phyloP scores from a whole-genome alignment of 2,888 invertebrate genomes.

The Himalopsyche kuldschensis region DNA sequence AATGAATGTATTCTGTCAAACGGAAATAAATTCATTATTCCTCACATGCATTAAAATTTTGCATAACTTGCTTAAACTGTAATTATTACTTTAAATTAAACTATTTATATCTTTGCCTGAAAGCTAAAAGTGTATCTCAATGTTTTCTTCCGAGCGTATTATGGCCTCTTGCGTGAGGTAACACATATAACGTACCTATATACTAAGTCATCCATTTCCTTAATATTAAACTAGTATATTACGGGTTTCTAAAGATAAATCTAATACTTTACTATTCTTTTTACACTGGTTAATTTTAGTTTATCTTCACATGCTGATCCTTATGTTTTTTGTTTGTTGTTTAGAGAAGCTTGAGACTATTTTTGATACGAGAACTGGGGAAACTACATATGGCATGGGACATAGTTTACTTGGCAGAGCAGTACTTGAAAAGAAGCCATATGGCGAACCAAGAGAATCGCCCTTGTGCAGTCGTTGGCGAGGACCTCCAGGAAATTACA shows the following conservation, averaged over 20 bases:
- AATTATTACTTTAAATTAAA: too few species aligned
- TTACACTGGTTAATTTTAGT: neutral
- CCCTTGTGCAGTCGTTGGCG: constrained; percentile 52
- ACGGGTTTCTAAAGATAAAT: neutral
- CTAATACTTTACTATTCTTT: neutral
- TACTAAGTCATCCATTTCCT: neutral
- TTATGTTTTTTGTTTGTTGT: neutral
- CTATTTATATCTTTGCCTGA: too few species aligned
- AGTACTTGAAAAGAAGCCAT: constrained; percentile 52
- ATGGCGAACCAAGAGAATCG: constrained; percentile 52
- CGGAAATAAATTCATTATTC: too few species aligned
- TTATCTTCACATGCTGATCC: neutral
- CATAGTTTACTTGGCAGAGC: constrained; percentile 52
- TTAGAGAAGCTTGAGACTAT: constrained; percentile 44
- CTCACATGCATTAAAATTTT: too few species aligned
- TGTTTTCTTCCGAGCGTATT: too few species aligned
- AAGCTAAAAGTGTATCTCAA: too few species aligned
- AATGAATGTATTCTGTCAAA: too few species aligned
- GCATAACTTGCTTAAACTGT: too few species aligned
- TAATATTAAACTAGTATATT: neutral
- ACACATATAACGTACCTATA: too few species aligned
- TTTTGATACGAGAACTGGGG: constrained; percentile 53
- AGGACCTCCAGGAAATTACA: constrained; percentile 43
- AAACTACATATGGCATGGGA: constrained; percentile 49
- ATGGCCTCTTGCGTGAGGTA: too few species aligned